Conservation (phyloP, 1,140 invertebrate genomes). For the Cataglyphis hispanica region DNA sequence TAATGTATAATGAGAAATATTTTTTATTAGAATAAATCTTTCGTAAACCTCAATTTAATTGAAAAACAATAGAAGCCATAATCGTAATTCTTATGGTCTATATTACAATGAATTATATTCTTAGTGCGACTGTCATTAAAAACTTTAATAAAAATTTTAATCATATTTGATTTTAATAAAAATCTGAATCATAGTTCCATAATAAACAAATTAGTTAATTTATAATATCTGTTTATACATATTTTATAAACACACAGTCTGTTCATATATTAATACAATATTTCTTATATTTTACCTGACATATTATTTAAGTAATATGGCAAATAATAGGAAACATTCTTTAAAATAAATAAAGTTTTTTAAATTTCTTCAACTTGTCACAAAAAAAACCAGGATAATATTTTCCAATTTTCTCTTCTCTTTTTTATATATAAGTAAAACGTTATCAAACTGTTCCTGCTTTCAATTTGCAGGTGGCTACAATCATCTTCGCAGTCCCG, state of each 20-base stretch:
- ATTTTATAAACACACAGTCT: too few relatives aligned
- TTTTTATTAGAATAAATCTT: not conserved
- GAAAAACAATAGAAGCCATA: not conserved
- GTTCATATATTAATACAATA: too few relatives aligned
- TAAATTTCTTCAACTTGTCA: too few relatives aligned
- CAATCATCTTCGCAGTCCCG: conserved; percentile 87
- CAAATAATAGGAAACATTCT: too few relatives aligned
- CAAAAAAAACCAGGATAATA: too few relatives aligned
- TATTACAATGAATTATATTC: not conserved
- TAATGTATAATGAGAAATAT: not conserved
- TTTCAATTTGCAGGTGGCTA: conserved; percentile 85
- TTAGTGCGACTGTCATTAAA: not conserved
- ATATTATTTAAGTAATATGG: too few relatives aligned
- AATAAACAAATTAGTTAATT: not conserved
- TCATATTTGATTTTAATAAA: not conserved
- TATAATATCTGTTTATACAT: not conserved
- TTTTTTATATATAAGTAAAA: not conserved
- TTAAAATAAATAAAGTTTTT: too few relatives aligned
- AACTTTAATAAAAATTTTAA: not conserved
- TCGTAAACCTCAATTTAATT: not conserved
- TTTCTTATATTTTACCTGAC: too few relatives aligned
- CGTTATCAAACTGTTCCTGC: not conserved
- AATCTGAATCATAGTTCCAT: not conserved
- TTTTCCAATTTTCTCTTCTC: too few relatives aligned
- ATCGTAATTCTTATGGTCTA: not conserved